These are phyloP conservation scores for Brachypterus glaber DNA, from an alignment of 2,888 invertebrate species.

Conservation along the genomic window DNA sequence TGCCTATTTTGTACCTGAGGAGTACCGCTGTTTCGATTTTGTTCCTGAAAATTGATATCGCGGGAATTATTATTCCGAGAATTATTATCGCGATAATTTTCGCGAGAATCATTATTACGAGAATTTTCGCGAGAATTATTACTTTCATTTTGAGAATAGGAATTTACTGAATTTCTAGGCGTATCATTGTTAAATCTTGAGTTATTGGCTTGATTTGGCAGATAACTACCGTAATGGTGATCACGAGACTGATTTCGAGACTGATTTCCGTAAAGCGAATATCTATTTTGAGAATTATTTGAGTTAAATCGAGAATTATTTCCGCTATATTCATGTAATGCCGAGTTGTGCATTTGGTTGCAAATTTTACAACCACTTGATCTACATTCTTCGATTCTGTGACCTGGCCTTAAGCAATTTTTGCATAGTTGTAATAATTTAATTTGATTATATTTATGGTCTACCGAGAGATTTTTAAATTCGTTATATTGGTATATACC, in stretches of 20 bases:
- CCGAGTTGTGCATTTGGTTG: neutral
- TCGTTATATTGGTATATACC: neutral
- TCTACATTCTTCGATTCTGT: neutral
- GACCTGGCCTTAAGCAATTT: conserved; percentile 1
- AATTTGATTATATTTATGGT: neutral
- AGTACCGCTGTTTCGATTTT: neutral
- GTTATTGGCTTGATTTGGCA: neutral
- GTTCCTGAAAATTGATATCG: no score
- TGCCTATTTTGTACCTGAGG: neutral
- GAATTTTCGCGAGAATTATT: neutral
- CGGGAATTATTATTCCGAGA: no score
- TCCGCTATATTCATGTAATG: neutral
- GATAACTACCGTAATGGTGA: neutral
- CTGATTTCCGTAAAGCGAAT: neutral
- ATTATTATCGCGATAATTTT: neutral
- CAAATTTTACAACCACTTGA: conserved; percentile 1
- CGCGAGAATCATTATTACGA: neutral
- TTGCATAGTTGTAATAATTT: neutral
- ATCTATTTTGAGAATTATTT: neutral
- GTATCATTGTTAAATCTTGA: neutral
- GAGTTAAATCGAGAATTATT: neutral
- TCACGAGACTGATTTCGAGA: neutral
- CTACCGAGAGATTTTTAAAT: neutral
- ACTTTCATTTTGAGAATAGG: neutral
- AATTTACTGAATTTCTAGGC: neutral